Percentiles rank a stretch among this genome's conserved stretches.
phyloP scores from a whole-genome alignment of 2,888 invertebrate species.

The Pachliopta kotzebuea region DNA sequence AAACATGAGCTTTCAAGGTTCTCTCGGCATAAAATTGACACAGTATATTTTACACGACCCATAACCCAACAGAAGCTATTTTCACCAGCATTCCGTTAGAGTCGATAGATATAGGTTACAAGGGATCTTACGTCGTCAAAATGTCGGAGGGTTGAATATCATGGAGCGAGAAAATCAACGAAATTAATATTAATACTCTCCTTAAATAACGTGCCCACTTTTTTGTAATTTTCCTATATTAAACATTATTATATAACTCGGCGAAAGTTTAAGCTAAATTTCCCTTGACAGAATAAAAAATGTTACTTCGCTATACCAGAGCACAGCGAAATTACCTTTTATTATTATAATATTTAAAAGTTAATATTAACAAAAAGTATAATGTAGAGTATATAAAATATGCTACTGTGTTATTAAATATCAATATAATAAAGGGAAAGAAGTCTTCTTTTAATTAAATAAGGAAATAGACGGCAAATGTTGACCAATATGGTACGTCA shows the following conservation, averaged over 20 bases:
- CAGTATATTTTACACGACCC: slow-evolving; percentile 4
- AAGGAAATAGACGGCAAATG: too few relatives aligned
- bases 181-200: neutral
- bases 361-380: too few relatives aligned
- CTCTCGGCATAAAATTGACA: neutral
- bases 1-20: slow-evolving; percentile 10
- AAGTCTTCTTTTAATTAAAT: too few relatives aligned
- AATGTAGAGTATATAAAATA: too few relatives aligned
- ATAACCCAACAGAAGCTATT: neutral
- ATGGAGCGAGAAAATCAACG: neutral
- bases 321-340: too few relatives aligned
- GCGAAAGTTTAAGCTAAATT: neutral
- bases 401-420: too few relatives aligned
- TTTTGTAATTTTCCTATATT: neutral
- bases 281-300: neutral
- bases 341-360: too few relatives aligned
- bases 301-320: neutral
- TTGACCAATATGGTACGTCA: too few relatives aligned
- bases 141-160: neutral
- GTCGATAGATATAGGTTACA: slow-evolving; percentile 1
- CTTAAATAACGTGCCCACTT: neutral
- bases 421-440: too few relatives aligned
- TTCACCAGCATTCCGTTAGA: neutral
- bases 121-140: neutral
- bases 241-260: neutral